Base-by-base conservation (phyloP, 2,113 vertebrate genomes). In the Petaurus breviceps region DNA sequence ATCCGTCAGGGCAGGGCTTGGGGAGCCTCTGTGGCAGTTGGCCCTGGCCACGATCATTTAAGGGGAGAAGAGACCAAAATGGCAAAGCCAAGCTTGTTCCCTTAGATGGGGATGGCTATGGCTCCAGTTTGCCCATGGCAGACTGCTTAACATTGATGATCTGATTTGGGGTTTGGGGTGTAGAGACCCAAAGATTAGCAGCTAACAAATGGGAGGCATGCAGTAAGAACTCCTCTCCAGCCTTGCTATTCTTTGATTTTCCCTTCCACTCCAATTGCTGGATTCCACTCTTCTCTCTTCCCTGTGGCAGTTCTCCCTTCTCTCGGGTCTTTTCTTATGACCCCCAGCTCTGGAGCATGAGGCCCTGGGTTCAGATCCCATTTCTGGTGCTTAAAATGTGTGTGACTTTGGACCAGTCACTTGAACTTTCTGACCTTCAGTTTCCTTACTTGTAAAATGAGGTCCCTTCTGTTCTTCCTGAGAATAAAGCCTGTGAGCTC, bases 71-170 rank as follows among this genome's bases (percentile, higher is more conserved):
- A 49, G 51, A 93, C 55, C 47, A 11, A 84, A 90, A 55, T 25
- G 49, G 92, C 47, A 96, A 97, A 95, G 97, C 96, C 95, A 95
- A 97, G 97, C 90, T 93, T 95, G 93, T 23, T 91, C 51, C 14
- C 51, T 93, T 54, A 92, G n/a, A 84, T 43, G 94, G 92, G 89
- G 43, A 0, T 57, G 95, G 90, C 95, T 90, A 84, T 90, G 0
- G 2, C 37, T 77, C 57, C 51, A 90, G 89, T 89, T 90, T 24
- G 23, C 25, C 37, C 97, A 92, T 10, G 95, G 95, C 50, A 0
- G 0, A 97, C 12, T 55, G 95, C 92, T 3, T 10, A 91, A 16
- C 10, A 24, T 47, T 31, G n/a, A 1, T 0, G 0, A 28, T 14
- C 91, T 91, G 95, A 46, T 51, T 94, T 55, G 97, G 23, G 57